Evolutionary conservation across 2,888 invertebrate species (phyloP), one percentile per base, ranked within the genome.

Genomic region (Cosmorhoe ocellata): DNA sequence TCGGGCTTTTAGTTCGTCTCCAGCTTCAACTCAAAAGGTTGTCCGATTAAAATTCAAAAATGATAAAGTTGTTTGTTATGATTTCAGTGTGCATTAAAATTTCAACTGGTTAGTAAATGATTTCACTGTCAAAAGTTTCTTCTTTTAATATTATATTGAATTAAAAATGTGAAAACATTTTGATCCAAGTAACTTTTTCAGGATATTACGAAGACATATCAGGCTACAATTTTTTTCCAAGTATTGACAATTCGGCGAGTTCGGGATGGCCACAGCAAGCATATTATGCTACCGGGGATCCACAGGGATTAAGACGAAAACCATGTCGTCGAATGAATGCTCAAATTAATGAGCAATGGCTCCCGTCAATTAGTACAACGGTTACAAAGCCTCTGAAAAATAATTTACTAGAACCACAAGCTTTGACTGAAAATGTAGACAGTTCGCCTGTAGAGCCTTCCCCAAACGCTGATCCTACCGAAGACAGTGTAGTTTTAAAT

Each of bases 291-390:
- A 18, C 18, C 4, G 49, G 30, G 1, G 36, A 33, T 10, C 50
- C 43, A 39, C 50, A 37, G 7, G 14, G 14, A 9, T 26, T 10
- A 10, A 42, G 34, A 26, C 11, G 44, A 18, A 66, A 61, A 51
- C 66, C 73, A 12, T 72, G 71, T 53, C 58, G 55, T 33, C 49
- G 51, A 27, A 42, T 41, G 13, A 53, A 56, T 28, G 47, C 52
- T 32, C 33, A 39, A 31, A 26, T 1, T 13, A 39, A 38, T 5
- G 43, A 56, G 33, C 52, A 47, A n/a, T 45, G 57, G 57, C 44
- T 39, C 27, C 58, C 61, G 14, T 44, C 56, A 3, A 44, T 42
- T 14, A n/a, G 34, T 7, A 36, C 54, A 24, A 55, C 36, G 9
- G 26, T 51, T 9, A 46, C 33, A 1, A 55, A 60, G 14, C 44